Evolutionary conservation across 2,888 invertebrate genomes (phyloP).

Genomic region (Ichneumoninae sp.): DNA sequence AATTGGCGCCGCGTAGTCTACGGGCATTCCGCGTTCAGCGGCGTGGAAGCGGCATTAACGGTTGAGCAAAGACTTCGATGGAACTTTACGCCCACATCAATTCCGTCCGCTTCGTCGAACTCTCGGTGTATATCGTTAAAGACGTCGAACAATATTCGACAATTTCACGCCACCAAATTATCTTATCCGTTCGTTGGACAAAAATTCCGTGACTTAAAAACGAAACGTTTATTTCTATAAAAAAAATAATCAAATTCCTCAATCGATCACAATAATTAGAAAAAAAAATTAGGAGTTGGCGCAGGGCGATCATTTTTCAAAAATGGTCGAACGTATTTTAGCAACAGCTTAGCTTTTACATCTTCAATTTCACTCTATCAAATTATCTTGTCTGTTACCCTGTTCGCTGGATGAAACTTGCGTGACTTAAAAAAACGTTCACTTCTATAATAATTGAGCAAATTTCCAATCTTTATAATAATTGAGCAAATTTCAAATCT

Average conservation of each 20-base stretch:
- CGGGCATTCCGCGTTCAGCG: slow-evolving; percentile 38
- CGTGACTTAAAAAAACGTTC: not conserved
- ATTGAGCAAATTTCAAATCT: too few relatives aligned
- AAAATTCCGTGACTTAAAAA: not conserved
- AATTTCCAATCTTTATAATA: too few relatives aligned
- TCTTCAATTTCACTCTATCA: not conserved
- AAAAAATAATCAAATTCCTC: not conserved
- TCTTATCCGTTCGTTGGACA: not conserved
- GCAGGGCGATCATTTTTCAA: not conserved
- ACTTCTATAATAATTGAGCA: too few relatives aligned
- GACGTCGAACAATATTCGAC: not conserved
- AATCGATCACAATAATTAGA: not conserved
- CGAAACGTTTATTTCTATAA: not conserved
- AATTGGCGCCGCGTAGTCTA: slow-evolving; percentile 48
- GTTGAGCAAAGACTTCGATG: slow-evolving; percentile 13
- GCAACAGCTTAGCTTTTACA: not conserved
- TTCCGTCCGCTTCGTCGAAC: not conserved
- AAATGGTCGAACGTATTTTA: not conserved
- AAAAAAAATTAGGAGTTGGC: not conserved
- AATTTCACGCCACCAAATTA: not conserved
- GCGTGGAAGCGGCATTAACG: slow-evolving; percentile 20
- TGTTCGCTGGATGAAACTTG: not conserved
- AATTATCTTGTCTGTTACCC: not conserved
- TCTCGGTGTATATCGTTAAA: not conserved
- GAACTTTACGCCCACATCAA: not conserved